Evolutionary conservation across 1,140 invertebrate genomes (phyloP).

Genomic region (Steinernema feltiae): DNA sequence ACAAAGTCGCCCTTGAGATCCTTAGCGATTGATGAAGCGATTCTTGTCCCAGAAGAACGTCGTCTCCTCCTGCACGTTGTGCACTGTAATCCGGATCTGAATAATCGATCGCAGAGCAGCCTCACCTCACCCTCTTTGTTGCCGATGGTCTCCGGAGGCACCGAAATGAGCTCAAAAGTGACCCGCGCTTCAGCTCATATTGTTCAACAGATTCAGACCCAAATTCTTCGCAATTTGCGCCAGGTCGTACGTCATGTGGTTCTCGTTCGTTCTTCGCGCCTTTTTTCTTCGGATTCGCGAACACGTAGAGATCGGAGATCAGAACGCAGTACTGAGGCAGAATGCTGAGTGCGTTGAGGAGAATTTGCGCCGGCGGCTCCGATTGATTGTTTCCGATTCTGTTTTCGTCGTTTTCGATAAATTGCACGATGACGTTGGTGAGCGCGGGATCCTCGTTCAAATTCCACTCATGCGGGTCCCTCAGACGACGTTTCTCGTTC

Average conservation of each 20-base stretch:
- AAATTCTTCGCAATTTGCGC: conserved; percentile 65
- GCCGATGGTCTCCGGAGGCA: conserved; percentile 64
- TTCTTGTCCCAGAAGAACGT: conserved; percentile 65
- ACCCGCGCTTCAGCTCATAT: conserved; percentile 62
- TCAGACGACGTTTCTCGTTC: conserved; percentile 62
- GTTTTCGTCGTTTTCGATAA: conserved; percentile 61
- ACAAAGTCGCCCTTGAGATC: conserved; percentile 47
- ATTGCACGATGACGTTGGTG: conserved; percentile 64
- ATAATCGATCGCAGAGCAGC: conserved; percentile 16
- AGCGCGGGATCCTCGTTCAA: conserved; percentile 65
- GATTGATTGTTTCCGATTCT: conserved; percentile 59
- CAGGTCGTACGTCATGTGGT: conserved; percentile 63
- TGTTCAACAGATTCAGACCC: conserved; percentile 58
- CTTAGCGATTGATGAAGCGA: conserved; percentile 64
- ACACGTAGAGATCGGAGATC: conserved; percentile 64
- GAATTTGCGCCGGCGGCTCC: conserved; percentile 56
- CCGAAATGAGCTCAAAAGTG: conserved; percentile 65
- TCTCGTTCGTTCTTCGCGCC: conserved; percentile 51
- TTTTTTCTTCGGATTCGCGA: conserved; percentile 59
- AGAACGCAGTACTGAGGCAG: conserved; percentile 63
- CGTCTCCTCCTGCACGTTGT: conserved; percentile 63
- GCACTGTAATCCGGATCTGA: conserved; percentile 65
- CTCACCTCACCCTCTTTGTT: conserved; percentile 61
- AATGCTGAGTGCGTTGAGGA: conserved; percentile 64
- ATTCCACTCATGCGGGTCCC: conserved; percentile 64